Conservation (phyloP, 1,140 invertebrate species). For the Macrobrachium nipponense region DNA sequence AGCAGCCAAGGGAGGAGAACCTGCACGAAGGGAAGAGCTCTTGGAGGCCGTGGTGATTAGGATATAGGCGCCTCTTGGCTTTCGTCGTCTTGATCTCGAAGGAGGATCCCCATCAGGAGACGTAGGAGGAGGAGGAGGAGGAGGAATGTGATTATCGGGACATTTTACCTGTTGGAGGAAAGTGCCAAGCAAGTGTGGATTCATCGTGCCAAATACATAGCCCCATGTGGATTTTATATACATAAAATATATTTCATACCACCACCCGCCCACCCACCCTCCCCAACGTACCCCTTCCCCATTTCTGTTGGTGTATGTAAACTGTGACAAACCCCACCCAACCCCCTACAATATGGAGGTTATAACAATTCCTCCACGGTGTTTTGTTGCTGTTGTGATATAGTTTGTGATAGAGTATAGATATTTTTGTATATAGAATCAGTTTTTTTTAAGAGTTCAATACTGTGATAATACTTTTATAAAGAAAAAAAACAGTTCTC, state of each 20-base stretch:
- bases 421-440: constrained; percentile 49
- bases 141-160: neutral
- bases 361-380: neutral
- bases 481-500: neutral
- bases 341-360: neutral
- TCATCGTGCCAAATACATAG: constrained; percentile 45
- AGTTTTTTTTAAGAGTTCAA: constrained; percentile 9
- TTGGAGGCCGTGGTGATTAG: constrained; percentile 36
- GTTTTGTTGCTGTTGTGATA: constrained; percentile 46
- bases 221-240: neutral
- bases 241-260: neutral
- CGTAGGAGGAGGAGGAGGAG: neutral
- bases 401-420: constrained; percentile 40
- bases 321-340: neutral
- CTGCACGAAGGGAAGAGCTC: constrained; percentile 15
- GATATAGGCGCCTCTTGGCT: neutral
- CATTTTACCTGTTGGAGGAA: neutral
- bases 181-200: constrained; percentile 31
- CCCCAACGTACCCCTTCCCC: neutral
- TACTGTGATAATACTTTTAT: constrained; percentile 16
- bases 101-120: neutral
- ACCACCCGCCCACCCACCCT: too few relatives aligned
- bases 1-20: constrained; percentile 21
- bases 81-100: neutral
- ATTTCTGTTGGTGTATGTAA: neutral